Evolutionary conservation across 2,888 invertebrate genomes (phyloP).

Genomic region (Branchipolynoe longqiensis): DNA sequence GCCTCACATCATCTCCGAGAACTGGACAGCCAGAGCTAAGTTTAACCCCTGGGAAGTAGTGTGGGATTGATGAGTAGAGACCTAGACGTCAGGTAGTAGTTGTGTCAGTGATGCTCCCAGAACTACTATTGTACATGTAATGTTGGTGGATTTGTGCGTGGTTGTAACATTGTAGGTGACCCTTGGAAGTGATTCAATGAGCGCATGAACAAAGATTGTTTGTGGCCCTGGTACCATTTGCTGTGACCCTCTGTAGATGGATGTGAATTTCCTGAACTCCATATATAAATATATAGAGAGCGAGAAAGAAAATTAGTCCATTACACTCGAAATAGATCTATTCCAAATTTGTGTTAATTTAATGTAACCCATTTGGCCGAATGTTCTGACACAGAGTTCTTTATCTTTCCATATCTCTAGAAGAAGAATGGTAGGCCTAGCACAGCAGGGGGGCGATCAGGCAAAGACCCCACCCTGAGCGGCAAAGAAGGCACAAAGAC

Average conservation of each 20-base stretch:
- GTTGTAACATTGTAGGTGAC: neutral
- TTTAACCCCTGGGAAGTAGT: no score
- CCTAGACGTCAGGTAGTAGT: no score
- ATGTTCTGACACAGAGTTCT: slow-evolving; percentile 32
- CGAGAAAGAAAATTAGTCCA: no score
- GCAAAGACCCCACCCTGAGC: neutral
- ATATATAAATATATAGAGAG: no score
- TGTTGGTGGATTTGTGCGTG: neutral
- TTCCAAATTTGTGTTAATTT: slow-evolving; percentile 29
- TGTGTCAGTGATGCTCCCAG: no score
- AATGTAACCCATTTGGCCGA: slow-evolving; percentile 35
- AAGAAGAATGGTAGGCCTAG: slow-evolving; percentile 49
- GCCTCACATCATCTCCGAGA: no score
- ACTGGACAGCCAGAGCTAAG: no score
- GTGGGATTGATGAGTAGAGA: no score
- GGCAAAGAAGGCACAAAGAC: slow-evolving; percentile 20
- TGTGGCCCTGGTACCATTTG: slow-evolving; percentile 45
- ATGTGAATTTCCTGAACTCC: neutral
- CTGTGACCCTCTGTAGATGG: slow-evolving; percentile 46
- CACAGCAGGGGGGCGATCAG: slow-evolving; percentile 5
- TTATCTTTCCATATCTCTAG: slow-evolving; percentile 49
- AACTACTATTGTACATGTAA: no score
- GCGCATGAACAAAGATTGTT: slow-evolving; percentile 9
- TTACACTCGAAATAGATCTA: no score
- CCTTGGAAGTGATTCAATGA: neutral